Base-by-base conservation (phyloP, 1,140 invertebrate species). In the Achroia grisella region DNA sequence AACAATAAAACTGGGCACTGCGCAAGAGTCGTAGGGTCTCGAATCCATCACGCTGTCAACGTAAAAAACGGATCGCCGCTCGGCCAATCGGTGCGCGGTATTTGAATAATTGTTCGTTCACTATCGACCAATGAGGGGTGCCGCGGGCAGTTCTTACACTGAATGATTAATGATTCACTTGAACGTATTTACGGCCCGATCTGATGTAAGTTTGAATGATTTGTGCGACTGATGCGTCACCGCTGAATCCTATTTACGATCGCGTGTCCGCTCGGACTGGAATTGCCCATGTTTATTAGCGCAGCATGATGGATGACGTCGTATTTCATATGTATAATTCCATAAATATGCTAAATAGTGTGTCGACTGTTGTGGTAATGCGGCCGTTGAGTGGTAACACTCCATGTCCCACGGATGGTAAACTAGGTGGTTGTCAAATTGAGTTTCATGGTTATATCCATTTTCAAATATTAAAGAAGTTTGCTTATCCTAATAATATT, bases 31-130 rank as follows among this genome's bases (percentile, higher is more conserved):
- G 74, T 74, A 74, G 74, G 72, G 71, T 56, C 66, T 67, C 62
- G 69, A 62, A 77, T 71, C 71, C 64, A 73, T 79, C 73, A 78
- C 60, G 52, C 55, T 70, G 70, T 71, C 70, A 63, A 62, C 55
- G 56, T 64, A 61, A 69, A 72, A 77, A 76, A 72, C 52, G 55
- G 50, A 62, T 63, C 56, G 39, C 47, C 32, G 44, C 47, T 41
- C 41, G 58, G 44, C 77, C 77, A 81, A 81, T 81, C 55, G 46
- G 37, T 17, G 55, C 36, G 43, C 67, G 50, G 43, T 56, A 68
- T 81, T 77, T 73, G 67, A 77, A 80, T 78, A 79, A 81, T 78
- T 79, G 73, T 77, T 71, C 71, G 59, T 64, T 68, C 53, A 33
- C 43, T 49, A 49, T 39, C 49, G 63, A 52, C 77, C 77, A 81